These are phyloP conservation scores for Leptobrachium ailaonicum DNA, from an alignment of 2,113 vertebrate genomes.

Conservation along the genomic window DNA sequence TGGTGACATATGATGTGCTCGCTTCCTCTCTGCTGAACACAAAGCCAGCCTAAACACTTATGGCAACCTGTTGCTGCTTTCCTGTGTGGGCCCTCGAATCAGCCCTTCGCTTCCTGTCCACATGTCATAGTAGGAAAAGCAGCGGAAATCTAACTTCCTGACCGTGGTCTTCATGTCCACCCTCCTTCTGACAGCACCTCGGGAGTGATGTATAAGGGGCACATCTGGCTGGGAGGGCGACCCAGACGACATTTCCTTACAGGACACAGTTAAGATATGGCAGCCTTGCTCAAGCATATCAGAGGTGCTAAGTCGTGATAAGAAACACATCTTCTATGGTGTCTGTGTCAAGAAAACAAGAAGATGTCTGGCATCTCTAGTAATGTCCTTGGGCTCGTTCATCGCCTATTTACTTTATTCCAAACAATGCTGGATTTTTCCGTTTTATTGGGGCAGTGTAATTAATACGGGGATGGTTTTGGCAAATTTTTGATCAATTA, in stretches of 20 bases:
- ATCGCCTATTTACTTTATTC: constrained; percentile 51
- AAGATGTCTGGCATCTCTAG: too few relatives aligned
- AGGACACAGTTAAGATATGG: constrained; percentile 63
- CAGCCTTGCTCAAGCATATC: constrained; percentile 56
- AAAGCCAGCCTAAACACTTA: constrained; percentile 62
- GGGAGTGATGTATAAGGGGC: constrained; percentile 74
- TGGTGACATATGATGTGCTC: constrained; percentile 60
- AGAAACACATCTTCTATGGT: constrained; percentile 61
- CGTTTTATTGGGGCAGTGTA: constrained; percentile 29
- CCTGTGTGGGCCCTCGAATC: constrained; percentile 73
- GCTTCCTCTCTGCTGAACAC: constrained; percentile 69
- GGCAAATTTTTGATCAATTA: too few relatives aligned
- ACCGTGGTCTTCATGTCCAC: constrained; percentile 70
- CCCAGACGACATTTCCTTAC: constrained; percentile 60
- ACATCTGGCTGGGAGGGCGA: constrained; percentile 65
- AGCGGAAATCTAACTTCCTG: constrained; percentile 73
- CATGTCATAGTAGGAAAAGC: constrained; percentile 70
- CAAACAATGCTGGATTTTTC: constrained; percentile 62
- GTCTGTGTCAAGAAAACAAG: constrained; percentile 61
- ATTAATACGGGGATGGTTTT: constrained; percentile 5
- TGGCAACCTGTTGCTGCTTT: constrained; percentile 75
- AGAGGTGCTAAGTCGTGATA: constrained; percentile 71
- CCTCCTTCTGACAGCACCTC: constrained; percentile 73
- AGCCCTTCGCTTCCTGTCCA: constrained; percentile 73
- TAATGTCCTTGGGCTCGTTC: constrained; percentile 57